Conservation (phyloP, 1,140 invertebrate species). For the Archivesica marissinica region DNA sequence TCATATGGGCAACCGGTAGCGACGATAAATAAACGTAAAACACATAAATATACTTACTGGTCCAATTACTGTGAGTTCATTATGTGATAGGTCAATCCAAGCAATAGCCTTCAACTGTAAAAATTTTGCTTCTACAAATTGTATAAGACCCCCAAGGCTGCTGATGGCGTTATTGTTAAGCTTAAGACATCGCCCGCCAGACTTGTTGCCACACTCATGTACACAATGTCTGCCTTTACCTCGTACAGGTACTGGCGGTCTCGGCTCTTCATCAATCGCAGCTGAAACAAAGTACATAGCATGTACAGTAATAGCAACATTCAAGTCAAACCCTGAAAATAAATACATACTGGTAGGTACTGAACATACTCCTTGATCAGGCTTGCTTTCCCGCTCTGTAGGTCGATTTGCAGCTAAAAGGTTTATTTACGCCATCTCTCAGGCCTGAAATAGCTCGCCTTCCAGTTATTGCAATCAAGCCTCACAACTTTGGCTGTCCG, state of each 20-base stretch:
- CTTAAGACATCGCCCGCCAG: constrained; percentile 65
- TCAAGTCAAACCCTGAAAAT: no score
- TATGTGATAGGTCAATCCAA: constrained; percentile 80
- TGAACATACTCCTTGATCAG: neutral
- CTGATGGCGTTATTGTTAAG: constrained; percentile 78
- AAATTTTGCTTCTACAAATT: constrained; percentile 65
- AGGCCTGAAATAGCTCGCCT: no score
- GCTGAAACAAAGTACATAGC: constrained; percentile 59
- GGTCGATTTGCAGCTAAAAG: no score
- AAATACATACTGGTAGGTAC: no score
- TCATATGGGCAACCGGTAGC: no score
- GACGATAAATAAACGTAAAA: no score
- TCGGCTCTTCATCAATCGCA: constrained; percentile 70
- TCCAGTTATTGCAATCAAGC: no score
- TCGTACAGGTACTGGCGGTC: constrained; percentile 41
- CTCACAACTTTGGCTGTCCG: no score
- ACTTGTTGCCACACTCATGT: constrained; percentile 64
- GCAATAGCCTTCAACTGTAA: constrained; percentile 68
- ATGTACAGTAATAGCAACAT: no score
- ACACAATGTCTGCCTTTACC: constrained; percentile 40
- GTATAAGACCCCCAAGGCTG: constrained; percentile 66
- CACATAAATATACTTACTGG: constrained; percentile 72
- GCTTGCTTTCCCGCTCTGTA: neutral
- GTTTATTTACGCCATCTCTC: no score
- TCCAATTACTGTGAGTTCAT: constrained; percentile 72